phyloP scores from a whole-genome alignment of 2,888 invertebrate species.

The Spodoptera picta region DNA sequence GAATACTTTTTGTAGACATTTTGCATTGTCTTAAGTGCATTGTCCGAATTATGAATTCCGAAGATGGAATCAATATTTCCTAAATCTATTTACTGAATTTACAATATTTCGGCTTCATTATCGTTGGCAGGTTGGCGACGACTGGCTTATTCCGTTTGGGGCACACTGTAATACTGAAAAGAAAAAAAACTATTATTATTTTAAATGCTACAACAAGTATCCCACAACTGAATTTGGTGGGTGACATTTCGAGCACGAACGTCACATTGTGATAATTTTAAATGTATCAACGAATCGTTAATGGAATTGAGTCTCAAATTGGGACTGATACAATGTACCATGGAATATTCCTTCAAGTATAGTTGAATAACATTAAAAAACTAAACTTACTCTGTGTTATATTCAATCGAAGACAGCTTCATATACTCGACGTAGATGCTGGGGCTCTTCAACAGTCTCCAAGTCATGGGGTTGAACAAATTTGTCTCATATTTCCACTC shows the following conservation, averaged over 20 bases:
- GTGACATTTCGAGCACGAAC: too few species aligned
- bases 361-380: not conserved
- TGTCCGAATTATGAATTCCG: constrained; percentile 35
- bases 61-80: not conserved
- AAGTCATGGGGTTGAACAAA: constrained; percentile 94
- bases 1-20: constrained; percentile 63
- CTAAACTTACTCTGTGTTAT: constrained; percentile 89
- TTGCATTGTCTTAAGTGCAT: constrained; percentile 60
- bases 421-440: constrained; percentile 92
- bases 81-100: constrained; percentile 63
- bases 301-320: too few species aligned
- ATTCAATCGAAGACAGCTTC: constrained; percentile 92
- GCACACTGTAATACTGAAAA: constrained; percentile 91
- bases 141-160: constrained; percentile 90
- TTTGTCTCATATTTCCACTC: constrained; percentile 94
- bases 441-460: constrained; percentile 93
- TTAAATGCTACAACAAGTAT: too few species aligned
- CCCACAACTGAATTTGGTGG: too few species aligned
- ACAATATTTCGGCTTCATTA: constrained; percentile 84
- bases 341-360: too few species aligned
- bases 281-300: too few species aligned
- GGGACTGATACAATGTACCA: too few species aligned
- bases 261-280: too few species aligned
- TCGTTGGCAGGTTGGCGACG: constrained; percentile 89
- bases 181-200: constrained; percentile 28